Percentiles rank a stretch among this genome's conserved stretches.
phyloP scores from a whole-genome alignment of 2,888 invertebrate genomes.

The Strigamia transsilvanica region DNA sequence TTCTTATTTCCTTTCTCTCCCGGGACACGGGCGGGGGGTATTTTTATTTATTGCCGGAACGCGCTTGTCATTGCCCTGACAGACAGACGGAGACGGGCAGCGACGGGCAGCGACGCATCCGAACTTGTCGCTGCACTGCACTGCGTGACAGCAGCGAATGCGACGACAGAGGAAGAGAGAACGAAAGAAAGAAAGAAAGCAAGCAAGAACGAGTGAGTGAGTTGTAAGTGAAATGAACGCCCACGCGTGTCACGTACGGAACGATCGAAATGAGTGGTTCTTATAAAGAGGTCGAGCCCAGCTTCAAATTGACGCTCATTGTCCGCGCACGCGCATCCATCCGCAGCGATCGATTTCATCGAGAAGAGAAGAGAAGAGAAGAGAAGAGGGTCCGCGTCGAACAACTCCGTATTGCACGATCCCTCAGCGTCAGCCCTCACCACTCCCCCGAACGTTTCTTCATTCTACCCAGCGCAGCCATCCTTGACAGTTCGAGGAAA shows the following conservation, averaged over 20 bases:
- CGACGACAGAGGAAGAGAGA: no score
- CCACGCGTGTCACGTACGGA: background rate
- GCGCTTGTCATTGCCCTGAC: slow-evolving; percentile 37
- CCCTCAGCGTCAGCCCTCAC: no score
- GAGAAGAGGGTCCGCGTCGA: no score
- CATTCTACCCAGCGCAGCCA: no score
- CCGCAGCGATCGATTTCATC: slow-evolving; percentile 17
- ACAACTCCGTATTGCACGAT: no score
- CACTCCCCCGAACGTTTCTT: no score
- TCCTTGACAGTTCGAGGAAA: no score
- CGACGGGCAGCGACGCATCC: background rate
- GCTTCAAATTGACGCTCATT: slow-evolving; percentile 27
- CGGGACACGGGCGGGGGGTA: background rate
- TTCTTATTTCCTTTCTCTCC: background rate
- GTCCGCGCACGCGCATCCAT: slow-evolving; percentile 16
- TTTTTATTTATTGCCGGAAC: slow-evolving; percentile 43
- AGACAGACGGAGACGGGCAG: background rate
- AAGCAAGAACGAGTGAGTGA: background rate
- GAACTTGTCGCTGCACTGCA: background rate
- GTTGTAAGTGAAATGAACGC: slow-evolving; percentile 38
- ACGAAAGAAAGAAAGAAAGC: no score
- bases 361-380: background rate
- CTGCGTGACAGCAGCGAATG: background rate
- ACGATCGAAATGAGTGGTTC: background rate
- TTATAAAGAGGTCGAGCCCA: background rate